Conservation (phyloP, 2,113 vertebrate species). For the Limanda limanda region DNA sequence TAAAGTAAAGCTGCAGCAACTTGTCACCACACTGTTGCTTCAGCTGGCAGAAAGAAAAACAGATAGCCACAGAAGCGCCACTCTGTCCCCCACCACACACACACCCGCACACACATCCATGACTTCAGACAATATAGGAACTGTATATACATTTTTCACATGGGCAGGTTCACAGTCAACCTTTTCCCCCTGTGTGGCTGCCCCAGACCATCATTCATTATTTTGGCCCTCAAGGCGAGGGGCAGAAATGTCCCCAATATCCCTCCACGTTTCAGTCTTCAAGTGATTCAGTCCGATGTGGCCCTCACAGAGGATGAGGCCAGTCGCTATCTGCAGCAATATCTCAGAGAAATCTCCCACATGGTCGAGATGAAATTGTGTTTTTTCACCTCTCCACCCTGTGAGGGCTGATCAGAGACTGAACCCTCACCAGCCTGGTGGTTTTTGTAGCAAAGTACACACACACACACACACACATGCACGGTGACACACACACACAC, state of each 20-base stretch:
- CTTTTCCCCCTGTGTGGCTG: background rate
- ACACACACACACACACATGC: slow-evolving; percentile 21
- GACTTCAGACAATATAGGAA: slow-evolving; percentile 3
- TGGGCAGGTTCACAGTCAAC: slow-evolving; percentile 1
- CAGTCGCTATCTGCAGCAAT: slow-evolving; percentile 11
- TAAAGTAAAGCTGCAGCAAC: slow-evolving; percentile 5
- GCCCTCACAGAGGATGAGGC: slow-evolving; percentile 4
- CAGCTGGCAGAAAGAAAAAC: slow-evolving; percentile 74
- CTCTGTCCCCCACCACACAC: background rate
- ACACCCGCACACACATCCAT: slow-evolving; percentile 1
- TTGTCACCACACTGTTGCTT: slow-evolving; percentile 28
- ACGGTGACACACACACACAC: slow-evolving; percentile 3
- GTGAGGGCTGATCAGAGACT: slow-evolving; percentile 28
- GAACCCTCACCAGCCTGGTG: slow-evolving; percentile 8
- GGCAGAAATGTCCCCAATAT: slow-evolving; percentile 27
- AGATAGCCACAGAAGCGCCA: slow-evolving; percentile 66
- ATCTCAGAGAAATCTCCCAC: slow-evolving; percentile 22
- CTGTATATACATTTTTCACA: slow-evolving; percentile 14
- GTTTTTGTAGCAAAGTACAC: slow-evolving; percentile 3
- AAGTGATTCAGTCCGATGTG: slow-evolving; percentile 10
- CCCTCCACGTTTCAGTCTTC: slow-evolving; percentile 3
- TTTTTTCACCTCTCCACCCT: slow-evolving; percentile 18
- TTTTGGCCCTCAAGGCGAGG: slow-evolving; percentile 22
- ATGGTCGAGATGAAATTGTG: slow-evolving; percentile 26
- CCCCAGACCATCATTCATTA: slow-evolving; percentile 31